phyloP scores from a whole-genome alignment of 2,888 invertebrate genomes.

The Sialis fuliginosa region DNA sequence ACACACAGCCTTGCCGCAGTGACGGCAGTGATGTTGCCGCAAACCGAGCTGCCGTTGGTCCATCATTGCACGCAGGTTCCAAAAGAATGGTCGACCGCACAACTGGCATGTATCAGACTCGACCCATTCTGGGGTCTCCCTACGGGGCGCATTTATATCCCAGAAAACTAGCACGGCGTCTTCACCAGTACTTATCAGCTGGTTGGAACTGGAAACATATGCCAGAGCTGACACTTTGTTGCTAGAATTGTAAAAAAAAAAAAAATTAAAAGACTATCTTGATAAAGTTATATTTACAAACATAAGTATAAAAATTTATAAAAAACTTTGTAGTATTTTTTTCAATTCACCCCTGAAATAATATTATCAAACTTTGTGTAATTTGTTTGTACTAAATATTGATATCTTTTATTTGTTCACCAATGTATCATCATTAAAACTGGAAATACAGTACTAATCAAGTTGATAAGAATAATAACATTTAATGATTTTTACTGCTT shows the following conservation, averaged over 20 bases:
- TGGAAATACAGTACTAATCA: too few species aligned
- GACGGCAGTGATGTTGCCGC: constrained; percentile 79
- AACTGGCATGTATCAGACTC: constrained; percentile 89
- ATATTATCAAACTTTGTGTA: too few species aligned
- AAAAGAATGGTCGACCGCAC: constrained; percentile 92
- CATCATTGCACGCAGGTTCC: constrained; percentile 98
- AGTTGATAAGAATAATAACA: too few species aligned
- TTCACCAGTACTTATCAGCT: constrained; percentile 78
- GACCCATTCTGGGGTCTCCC: constrained; percentile 90
- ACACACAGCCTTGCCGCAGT: constrained; percentile 93
- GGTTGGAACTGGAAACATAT: constrained; percentile 62
- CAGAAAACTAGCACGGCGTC: constrained; percentile 84
- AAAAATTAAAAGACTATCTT: not conserved
- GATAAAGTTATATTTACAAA: too few species aligned
- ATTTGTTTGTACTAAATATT: too few species aligned
- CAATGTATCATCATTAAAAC: too few species aligned
- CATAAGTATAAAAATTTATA: too few species aligned
- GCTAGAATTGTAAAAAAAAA: constrained; percentile 28
- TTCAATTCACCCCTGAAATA: too few species aligned
- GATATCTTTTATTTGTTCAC: too few species aligned
- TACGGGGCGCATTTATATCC: constrained; percentile 79
- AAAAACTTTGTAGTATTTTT: too few species aligned
- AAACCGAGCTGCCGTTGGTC: constrained; percentile 85
- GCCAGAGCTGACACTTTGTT: constrained; percentile 81
- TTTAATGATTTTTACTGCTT: too few species aligned